phyloP scores from a whole-genome alignment of 2,113 vertebrate species.

The Potamarius usumacintae region DNA sequence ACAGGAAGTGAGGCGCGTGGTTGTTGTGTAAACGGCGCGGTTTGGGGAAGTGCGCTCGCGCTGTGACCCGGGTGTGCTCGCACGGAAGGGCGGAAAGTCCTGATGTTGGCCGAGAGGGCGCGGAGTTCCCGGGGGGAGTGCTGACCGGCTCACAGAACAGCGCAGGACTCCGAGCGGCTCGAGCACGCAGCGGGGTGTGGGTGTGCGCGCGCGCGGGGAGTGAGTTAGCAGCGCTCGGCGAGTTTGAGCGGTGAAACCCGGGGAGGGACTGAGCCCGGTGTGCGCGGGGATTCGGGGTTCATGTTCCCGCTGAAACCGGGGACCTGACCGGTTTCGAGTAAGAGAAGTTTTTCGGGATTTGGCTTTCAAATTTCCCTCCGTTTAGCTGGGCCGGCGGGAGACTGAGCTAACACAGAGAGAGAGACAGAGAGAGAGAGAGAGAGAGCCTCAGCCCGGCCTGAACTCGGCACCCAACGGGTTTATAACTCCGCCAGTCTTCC shows the following conservation, averaged over 20 bases:
- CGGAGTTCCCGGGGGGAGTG: too few relatives aligned
- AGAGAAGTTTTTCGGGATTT: not conserved
- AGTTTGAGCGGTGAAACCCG: not conserved
- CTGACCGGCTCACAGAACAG: too few relatives aligned
- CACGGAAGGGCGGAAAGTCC: not conserved
- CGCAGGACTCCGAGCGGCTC: not conserved
- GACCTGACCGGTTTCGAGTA: not conserved
- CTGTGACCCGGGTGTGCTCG: not conserved
- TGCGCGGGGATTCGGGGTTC: too few relatives aligned
- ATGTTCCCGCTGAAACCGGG: not conserved
- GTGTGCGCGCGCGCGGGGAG: not conserved
- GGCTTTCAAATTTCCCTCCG: constrained; percentile 26
- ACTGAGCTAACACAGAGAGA: not conserved
- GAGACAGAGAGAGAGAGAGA: too few relatives aligned
- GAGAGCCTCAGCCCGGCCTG: too few relatives aligned
- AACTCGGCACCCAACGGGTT: too few relatives aligned
- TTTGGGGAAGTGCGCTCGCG: not conserved
- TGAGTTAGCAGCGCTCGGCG: not conserved
- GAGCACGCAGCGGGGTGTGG: not conserved
- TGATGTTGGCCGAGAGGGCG: too few relatives aligned
- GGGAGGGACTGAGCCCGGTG: not conserved
- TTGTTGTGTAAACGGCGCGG: not conserved
- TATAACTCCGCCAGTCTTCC: too few relatives aligned
- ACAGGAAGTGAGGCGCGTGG: constrained; percentile 63
- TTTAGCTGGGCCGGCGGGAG: not conserved